Conservation (phyloP, 2,113 vertebrate genomes). For the Cichladusa arquata region DNA sequence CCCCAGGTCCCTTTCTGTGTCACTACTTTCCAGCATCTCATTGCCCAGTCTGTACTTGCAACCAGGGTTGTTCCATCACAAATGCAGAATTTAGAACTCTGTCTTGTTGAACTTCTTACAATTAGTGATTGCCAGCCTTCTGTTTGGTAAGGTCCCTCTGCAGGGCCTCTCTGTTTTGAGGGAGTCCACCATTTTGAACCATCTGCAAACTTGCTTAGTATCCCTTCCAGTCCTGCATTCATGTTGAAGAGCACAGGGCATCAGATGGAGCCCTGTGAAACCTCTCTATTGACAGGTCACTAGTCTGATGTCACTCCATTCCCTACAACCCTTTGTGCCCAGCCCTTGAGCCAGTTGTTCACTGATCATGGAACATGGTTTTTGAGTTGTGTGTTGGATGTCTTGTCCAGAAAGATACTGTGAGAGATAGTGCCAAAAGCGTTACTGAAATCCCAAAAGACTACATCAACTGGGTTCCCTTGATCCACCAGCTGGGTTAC, state of each 20-base stretch:
- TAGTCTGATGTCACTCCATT: neutral
- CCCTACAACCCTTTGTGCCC: rapidly evolving
- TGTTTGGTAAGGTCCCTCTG: neutral
- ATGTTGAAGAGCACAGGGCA: neutral
- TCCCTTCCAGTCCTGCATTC: neutral
- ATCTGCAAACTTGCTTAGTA: neutral
- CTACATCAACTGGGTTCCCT: neutral
- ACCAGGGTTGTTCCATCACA: neutral
- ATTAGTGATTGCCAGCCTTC: neutral
- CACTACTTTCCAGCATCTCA: neutral
- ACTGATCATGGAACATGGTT: neutral
- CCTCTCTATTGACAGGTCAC: neutral
- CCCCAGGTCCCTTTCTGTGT: rapidly evolving
- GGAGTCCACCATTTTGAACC: neutral
- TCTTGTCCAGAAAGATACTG: neutral
- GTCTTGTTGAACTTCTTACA: neutral
- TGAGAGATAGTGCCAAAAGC: neutral
- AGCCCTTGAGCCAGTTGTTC: neutral
- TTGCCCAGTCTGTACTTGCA: neutral
- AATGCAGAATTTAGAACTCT: neutral
- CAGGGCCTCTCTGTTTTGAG: neutral
- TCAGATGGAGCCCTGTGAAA: neutral
- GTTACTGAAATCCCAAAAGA: neutral
- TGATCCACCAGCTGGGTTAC: neutral
- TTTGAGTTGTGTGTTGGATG: neutral